These are phyloP conservation scores for Dromococcyx pavoninus DNA, from an alignment of 2,797 vertebrate species.

Conservation along the genomic window DNA sequence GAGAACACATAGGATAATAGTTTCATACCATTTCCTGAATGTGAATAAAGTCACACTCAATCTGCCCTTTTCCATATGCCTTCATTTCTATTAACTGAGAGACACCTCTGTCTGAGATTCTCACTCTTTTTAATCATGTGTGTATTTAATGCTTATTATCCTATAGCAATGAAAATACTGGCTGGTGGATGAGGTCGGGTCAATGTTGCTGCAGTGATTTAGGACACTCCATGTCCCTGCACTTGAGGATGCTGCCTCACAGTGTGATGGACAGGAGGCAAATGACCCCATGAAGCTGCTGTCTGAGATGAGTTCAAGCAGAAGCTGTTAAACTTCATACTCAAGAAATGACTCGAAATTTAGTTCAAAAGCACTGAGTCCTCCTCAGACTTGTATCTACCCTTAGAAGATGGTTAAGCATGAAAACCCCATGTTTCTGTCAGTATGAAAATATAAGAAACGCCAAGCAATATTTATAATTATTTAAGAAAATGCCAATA, in stretches of 20 bases:
- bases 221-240: background rate
- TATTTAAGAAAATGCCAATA: background rate
- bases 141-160: background rate
- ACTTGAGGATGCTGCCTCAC: background rate
- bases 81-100: fast-evolving
- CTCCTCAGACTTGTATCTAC: background rate
- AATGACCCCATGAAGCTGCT: background rate
- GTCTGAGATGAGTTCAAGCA: background rate
- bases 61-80: background rate
- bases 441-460: background rate
- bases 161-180: background rate
- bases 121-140: background rate
- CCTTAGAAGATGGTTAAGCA: background rate
- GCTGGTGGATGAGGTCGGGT: background rate
- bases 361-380: background rate
- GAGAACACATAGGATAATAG: background rate
- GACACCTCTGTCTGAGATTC: background rate
- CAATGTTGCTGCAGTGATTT: background rate
- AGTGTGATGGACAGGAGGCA: background rate
- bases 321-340: background rate
- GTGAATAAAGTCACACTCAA: background rate
- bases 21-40: background rate
- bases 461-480: background rate
- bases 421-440: background rate
- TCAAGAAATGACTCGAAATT: background rate